Evolutionary conservation across 2,113 vertebrate species (phyloP).

Genomic region (Desmodus rotundus): DNA sequence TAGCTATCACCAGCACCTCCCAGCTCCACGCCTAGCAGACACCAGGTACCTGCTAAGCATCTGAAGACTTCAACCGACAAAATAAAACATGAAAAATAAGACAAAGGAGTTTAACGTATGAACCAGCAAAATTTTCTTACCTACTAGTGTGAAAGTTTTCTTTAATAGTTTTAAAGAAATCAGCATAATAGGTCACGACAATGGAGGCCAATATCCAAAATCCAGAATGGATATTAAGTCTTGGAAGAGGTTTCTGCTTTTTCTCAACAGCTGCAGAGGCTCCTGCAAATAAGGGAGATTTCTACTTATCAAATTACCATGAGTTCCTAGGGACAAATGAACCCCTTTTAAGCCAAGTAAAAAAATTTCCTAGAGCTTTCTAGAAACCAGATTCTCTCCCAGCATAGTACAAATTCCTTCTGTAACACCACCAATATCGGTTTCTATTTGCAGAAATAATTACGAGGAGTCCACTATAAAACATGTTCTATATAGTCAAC

Average conservation of each 20-base stretch:
- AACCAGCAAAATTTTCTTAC: constrained; percentile 77
- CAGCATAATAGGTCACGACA: constrained; percentile 91
- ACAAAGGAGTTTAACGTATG: not conserved
- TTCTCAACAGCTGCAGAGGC: constrained; percentile 81
- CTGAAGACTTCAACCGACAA: not conserved
- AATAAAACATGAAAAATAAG: not conserved
- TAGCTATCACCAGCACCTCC: not conserved
- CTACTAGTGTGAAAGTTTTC: constrained; percentile 87
- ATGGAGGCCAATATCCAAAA: constrained; percentile 94
- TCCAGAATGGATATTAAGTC: constrained; percentile 91
- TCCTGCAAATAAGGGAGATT: constrained; percentile 79
- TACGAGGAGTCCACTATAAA: not conserved
- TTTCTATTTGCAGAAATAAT: not conserved
- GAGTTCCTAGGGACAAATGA: not conserved
- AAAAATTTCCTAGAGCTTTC: not conserved
- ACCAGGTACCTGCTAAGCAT: not conserved
- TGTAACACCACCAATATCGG: not conserved
- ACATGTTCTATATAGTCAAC: not conserved
- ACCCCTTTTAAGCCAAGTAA: not conserved
- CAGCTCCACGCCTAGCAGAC: not conserved
- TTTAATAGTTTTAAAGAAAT: constrained; percentile 88
- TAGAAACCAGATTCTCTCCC: not conserved
- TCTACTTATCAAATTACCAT: not conserved
- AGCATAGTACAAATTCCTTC: not conserved
- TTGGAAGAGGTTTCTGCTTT: constrained; percentile 84